Evolutionary conservation across 2,797 vertebrate species (phyloP), one percentile per base, ranked within the genome.

Genomic region (Lithobates pipiens): DNA sequence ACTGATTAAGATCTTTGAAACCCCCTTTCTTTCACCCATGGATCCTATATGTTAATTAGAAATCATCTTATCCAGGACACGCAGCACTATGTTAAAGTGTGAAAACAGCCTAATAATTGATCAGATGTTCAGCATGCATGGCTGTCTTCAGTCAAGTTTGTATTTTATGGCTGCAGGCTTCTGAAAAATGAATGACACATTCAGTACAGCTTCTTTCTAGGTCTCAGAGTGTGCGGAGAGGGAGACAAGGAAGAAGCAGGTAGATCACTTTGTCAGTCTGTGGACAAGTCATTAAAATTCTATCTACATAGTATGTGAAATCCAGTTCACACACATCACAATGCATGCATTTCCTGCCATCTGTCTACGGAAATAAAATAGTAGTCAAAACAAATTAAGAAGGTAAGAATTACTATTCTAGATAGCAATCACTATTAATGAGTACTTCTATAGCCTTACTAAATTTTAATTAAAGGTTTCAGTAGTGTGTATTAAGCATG

Each of bases 391-490:
- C 70, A 74, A 32, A 32, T 70, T 68, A 68, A 65, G 57, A 74
- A 85, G 70, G 77, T 85, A 85, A 81, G 71, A 85, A 85, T 85
- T 68, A 75, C 78, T 70, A 76, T 80, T 80, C 77, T 32, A 80
- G 69, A 78, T 85, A 34, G 70, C 83, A 85, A 79, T 85, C 84
- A 54, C 77, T 80, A 85, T 79, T 85, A 85, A 85, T 85, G 76
- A 78, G 57, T 34, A 36, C 76, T 69, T 80, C 84, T 61, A 70
- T 81, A 69, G 71, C 76, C 61, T 85, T 76, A 85, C 77, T 76
- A 50, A 44, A 70, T 85, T 79, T 85, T 85, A 85, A 85, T 85
- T 85, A 80, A 85, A 81, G 84, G 84, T 76, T 85, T 32, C 32
- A 68, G 69, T 70, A 39, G 39, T 70, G 18, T 70, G 84, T 32